Evolutionary conservation across 2,113 vertebrate species (phyloP).

Genomic region (Hylia prasina): DNA sequence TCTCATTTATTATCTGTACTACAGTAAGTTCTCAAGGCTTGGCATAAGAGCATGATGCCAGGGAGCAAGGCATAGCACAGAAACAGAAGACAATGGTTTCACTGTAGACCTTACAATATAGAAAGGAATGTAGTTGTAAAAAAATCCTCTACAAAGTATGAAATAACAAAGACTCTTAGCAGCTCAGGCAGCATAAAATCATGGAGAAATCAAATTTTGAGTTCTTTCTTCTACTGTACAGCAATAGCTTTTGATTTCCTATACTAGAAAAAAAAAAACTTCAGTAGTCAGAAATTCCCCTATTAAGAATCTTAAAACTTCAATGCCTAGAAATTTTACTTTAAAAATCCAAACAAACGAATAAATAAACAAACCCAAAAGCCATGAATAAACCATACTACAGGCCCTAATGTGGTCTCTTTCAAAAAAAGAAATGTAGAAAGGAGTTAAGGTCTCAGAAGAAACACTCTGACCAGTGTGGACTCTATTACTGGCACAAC

Average conservation of each 20-base stretch:
- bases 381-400: fast-evolving
- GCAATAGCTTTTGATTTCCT: neutral
- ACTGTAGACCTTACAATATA: neutral
- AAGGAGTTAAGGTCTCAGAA: neutral
- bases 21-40: neutral
- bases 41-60: neutral
- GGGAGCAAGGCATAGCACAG: neutral
- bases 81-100: neutral
- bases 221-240: neutral
- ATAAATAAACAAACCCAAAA: neutral
- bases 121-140: neutral
- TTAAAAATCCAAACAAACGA: neutral
- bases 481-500: neutral
- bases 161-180: neutral
- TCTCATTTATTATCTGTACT: neutral
- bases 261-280: neutral
- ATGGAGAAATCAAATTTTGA: neutral
- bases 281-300: neutral
- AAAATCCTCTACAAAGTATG: neutral
- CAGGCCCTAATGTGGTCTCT: neutral
- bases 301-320: neutral
- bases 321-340: neutral
- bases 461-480: neutral
- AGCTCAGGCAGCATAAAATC: neutral
- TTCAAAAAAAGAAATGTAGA: neutral